Evolutionary conservation across 2,113 vertebrate genomes (phyloP).

Genomic region (Callipepla squamata): DNA sequence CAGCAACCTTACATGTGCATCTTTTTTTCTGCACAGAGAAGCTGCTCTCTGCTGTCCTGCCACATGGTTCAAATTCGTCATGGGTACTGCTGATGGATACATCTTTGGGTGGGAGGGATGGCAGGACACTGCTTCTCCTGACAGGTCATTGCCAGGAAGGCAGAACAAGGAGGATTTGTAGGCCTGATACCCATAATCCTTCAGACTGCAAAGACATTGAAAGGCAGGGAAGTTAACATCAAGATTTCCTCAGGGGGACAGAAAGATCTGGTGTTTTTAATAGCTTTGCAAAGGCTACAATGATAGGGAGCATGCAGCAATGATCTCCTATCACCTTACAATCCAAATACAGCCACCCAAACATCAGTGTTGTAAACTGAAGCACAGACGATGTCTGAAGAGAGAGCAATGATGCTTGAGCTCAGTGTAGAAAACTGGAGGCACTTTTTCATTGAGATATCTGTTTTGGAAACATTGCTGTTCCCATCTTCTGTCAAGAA

Average conservation of each 20-base stretch:
- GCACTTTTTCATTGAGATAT: not conserved
- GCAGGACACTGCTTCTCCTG: not conserved
- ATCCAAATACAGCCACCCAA: not conserved
- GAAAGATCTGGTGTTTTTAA: not conserved
- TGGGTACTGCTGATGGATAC: not conserved
- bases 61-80: not conserved
- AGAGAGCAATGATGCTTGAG: not conserved
- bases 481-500: not conserved
- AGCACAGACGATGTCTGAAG: not conserved
- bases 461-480: not conserved
- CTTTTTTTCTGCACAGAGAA: not conserved
- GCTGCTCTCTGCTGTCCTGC: accelerated
- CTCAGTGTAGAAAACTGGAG: not conserved
- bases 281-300: not conserved
- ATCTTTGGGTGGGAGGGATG: not conserved
- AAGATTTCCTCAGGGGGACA: not conserved
- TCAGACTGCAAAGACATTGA: not conserved
- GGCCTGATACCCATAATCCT: not conserved
- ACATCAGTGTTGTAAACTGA: not conserved
- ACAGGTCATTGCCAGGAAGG: not conserved
- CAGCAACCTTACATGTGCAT: not conserved
- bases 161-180: not conserved
- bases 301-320: not conserved
- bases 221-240: not conserved
- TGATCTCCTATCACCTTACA: not conserved